These are phyloP conservation scores for Xyliphius kryptos DNA, from an alignment of 2,113 vertebrate species.

Conservation along the genomic window DNA sequence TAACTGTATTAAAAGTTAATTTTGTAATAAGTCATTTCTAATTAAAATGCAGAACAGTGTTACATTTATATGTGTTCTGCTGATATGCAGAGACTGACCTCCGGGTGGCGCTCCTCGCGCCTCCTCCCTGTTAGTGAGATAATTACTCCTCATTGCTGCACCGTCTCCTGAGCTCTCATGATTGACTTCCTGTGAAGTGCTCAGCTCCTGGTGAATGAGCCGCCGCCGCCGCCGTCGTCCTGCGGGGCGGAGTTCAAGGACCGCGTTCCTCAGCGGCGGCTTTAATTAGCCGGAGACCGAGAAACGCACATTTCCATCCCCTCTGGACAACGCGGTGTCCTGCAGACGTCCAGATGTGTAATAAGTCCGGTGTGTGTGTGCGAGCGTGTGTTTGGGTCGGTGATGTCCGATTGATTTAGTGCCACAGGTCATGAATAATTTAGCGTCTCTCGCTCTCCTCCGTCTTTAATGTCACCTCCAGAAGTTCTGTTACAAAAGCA, in stretches of 20 bases:
- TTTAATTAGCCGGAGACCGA: conserved; percentile 16
- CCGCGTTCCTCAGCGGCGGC: conserved; percentile 9
- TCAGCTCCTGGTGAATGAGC: conserved; percentile 5
- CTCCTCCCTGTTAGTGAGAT: no score
- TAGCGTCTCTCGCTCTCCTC: neutral
- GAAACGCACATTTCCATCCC: conserved; percentile 2
- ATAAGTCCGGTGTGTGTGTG: neutral
- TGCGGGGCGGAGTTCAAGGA: conserved; percentile 16
- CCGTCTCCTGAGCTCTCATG: no score
- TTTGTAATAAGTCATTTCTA: no score
- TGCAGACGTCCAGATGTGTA: neutral
- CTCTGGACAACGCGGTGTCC: conserved; percentile 4
- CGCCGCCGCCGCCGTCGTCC: conserved; percentile 8
- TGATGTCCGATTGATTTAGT: neutral
- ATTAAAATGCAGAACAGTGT: no score
- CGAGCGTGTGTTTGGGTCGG: neutral
- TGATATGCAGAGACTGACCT: no score
- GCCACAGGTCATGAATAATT: neutral
- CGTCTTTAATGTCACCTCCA: neutral
- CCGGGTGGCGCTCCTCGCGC: no score
- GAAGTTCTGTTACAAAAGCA: neutral
- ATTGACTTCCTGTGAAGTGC: conserved; percentile 13
- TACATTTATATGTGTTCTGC: no score
- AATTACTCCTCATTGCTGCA: no score
- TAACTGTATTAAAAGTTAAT: neutral